Evolutionary conservation across 2,888 invertebrate genomes (phyloP), one percentile per base, ranked within the genome.

Genomic region (Hyalella azteca): DNA sequence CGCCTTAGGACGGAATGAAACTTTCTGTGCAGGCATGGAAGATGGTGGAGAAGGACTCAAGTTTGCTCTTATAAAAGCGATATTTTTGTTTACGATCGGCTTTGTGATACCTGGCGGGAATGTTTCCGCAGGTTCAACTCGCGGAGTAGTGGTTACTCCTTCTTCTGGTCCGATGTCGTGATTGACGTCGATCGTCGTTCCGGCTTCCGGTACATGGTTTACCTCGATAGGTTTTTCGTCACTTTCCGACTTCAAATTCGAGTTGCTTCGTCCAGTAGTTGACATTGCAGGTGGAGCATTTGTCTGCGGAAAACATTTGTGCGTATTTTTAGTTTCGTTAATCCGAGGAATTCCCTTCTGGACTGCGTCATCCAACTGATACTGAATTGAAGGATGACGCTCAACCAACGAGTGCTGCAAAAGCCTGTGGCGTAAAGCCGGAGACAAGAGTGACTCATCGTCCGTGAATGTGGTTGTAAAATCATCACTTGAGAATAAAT

Each of bases 41-140:
- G 77, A 48, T 39, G 75, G 41, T 11, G 78, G 59, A 36, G 80
- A 78, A 7, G 77, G 59, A 54, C 77, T 78, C 19, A 66, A 19
- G 19, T 66, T 66, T 66, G 36, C 66, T 15, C 66, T 3, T 29
- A 59, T 59, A 59, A 13, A 26, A 0, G 32, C 26, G 22, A 59
- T 59, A 29, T 13, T 7, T 66, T 66, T 66, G 7, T 39, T 66
- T 4, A 66, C 29, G 1, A 66, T 11, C 45, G 15, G 11, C n/a
- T n/a, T n/a, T n/a, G n/a, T n/a, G n/a, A n/a, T n/a, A n/a, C n/a
- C n/a, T n/a, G n/a, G n/a, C n/a, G n/a, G n/a, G n/a, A n/a, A n/a
- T n/a, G n/a, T n/a, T n/a, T n/a, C n/a, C n/a, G n/a, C n/a, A n/a
- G n/a, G n/a, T n/a, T n/a, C n/a, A n/a, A n/a, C n/a, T n/a, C n/a